Conservation (phyloP, 2,888 invertebrate species). For the Ennomos quercinarius region DNA sequence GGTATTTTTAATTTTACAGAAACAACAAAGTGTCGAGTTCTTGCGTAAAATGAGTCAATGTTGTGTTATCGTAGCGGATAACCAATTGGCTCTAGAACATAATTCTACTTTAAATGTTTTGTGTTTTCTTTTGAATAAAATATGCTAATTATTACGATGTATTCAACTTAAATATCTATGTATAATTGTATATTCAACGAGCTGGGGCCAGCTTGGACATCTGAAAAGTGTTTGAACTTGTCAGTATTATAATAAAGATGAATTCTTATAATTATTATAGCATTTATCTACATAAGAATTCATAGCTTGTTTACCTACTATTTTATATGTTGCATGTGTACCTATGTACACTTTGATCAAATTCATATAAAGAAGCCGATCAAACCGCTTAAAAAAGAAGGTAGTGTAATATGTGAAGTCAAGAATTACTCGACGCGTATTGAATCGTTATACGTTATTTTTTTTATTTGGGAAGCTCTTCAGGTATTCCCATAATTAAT, state of each 20-base stretch:
- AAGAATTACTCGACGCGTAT: too few relatives aligned
- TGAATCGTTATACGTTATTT: too few relatives aligned
- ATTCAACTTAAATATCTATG: constrained; percentile 2
- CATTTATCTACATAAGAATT: not conserved
- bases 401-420: too few relatives aligned
- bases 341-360: not conserved
- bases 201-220: not conserved
- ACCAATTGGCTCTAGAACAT: constrained; percentile 22
- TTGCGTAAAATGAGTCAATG: constrained; percentile 23
- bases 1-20: constrained; percentile 15
- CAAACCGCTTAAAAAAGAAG: too few relatives aligned
- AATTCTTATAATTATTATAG: constrained; percentile 3
- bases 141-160: constrained; percentile 11
- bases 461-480: too few relatives aligned
- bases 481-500: too few relatives aligned
- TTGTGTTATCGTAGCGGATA: constrained; percentile 19
- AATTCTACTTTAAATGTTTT: constrained; percentile 1
- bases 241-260: constrained; percentile 1
- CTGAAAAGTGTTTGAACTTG: not conserved
- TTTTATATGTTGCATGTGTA: not conserved
- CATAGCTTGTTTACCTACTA: not conserved
- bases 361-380: too few relatives aligned
- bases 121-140: constrained; percentile 17
- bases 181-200: constrained; percentile 8
- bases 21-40: constrained; percentile 8